phyloP scores from a whole-genome alignment of 2,113 vertebrate genomes.

The Amphiprion ocellaris region DNA sequence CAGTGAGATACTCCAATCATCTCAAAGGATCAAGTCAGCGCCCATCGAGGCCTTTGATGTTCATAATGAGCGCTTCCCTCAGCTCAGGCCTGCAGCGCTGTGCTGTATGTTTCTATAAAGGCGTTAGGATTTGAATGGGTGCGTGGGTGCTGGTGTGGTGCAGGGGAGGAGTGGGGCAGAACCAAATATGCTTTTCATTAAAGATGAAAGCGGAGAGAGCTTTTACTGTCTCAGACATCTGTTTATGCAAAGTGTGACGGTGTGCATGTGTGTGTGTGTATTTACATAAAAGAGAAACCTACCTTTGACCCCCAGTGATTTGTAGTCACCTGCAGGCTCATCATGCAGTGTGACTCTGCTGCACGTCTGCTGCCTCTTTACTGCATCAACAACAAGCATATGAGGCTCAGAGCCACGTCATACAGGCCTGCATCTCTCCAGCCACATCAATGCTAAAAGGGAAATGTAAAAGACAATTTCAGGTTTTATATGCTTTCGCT shows the following conservation, averaged over 20 bases:
- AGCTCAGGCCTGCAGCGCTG: conserved; percentile 63
- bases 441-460: background rate
- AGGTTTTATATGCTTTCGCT: background rate
- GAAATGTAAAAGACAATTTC: background rate
- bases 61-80: conserved; percentile 71
- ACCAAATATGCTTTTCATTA: conserved; percentile 78
- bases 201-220: conserved; percentile 73
- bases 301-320: conserved; percentile 49
- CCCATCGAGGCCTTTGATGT: conserved; percentile 71
- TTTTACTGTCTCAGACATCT: conserved; percentile 68
- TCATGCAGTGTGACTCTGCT: background rate
- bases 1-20: conserved; percentile 59
- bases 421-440: background rate
- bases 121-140: conserved; percentile 51
- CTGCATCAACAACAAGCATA: background rate
- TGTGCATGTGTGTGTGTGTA: conserved; percentile 2
- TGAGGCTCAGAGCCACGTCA: background rate
- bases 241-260: conserved; percentile 52
- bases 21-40: conserved; percentile 55
- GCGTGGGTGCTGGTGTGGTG: conserved; percentile 58
- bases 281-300: conserved; percentile 48
- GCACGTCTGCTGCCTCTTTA: conserved; percentile 2
- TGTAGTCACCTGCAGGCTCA: conserved; percentile 45
- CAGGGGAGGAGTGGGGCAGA: conserved; percentile 18
- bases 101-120: conserved; percentile 65